These are phyloP conservation scores for Sebastes matsubarae DNA, from an alignment of 2,797 vertebrate genomes.

Conservation along the genomic window DNA sequence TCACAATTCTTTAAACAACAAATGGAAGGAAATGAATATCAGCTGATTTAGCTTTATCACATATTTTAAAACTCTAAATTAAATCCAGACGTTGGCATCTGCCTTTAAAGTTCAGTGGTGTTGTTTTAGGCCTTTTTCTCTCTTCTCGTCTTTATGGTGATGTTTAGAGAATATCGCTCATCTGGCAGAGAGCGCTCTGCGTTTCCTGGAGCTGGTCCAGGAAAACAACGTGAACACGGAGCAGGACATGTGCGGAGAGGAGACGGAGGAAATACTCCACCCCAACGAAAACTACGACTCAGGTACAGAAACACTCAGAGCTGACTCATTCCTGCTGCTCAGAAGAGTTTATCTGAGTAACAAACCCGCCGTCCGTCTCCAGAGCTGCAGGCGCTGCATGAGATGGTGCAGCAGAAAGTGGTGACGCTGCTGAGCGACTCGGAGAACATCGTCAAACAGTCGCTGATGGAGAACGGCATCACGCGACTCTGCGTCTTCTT, in stretches of 20 bases:
- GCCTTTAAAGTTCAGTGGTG: not conserved
- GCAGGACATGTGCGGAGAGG: constrained; percentile 91
- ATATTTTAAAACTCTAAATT: not conserved
- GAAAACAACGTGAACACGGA: constrained; percentile 94
- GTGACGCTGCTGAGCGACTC: constrained; percentile 98
- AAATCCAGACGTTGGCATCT: not conserved
- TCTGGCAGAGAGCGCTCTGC: constrained; percentile 95
- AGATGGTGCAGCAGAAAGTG: constrained; percentile 99
- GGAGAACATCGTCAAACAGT: constrained; percentile 98
- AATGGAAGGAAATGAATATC: no score
- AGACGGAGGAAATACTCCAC: constrained; percentile 90
- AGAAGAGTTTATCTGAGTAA: not conserved
- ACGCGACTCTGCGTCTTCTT: constrained; percentile 98
- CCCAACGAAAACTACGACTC: constrained; percentile 97
- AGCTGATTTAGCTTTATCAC: not conserved
- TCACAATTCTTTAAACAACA: no score
- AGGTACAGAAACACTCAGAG: constrained; percentile 71
- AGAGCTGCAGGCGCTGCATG: constrained; percentile 97
- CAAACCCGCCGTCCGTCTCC: fast-evolving
- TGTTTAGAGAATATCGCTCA: constrained; percentile 94
- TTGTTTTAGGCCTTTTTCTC: not conserved
- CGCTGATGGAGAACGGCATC: constrained; percentile 98
- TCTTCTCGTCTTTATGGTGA: not conserved
- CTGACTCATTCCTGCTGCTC: fast-evolving
- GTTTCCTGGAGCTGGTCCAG: constrained; percentile 96